A percentile compares a stretch with the other conserved stretches of the same genome.
Evolutionary conservation across 2,888 invertebrate species (phyloP).

Genomic region (Drosophila mayaguana): DNA sequence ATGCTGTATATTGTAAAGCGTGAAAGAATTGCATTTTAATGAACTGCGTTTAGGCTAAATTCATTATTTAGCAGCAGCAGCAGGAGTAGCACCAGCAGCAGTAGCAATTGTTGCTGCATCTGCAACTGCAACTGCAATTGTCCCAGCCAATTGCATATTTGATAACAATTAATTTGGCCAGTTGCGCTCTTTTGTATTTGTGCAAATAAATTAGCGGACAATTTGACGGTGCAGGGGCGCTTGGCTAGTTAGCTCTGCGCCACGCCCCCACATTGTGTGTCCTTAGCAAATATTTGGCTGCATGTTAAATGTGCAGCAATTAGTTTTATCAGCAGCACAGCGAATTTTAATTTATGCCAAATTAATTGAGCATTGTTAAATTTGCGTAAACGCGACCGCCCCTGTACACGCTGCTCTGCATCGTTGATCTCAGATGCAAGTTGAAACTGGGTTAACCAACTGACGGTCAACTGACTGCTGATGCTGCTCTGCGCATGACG

Average conservation of each 20-base stretch:
- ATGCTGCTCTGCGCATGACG: neutral
- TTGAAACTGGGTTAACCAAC: slow-evolving; percentile 29
- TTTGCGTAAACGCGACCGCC: slow-evolving; percentile 1
- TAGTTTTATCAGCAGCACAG: slow-evolving; percentile 44
- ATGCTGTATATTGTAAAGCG: slow-evolving; percentile 20
- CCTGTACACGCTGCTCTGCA: neutral
- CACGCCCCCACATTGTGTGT: slow-evolving; percentile 21
- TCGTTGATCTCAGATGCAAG: slow-evolving; percentile 16
- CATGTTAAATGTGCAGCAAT: slow-evolving; percentile 70
- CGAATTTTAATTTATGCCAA: slow-evolving; percentile 73
- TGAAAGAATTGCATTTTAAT: slow-evolving; percentile 40
- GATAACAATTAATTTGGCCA: slow-evolving; percentile 75
- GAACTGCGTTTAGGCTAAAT: slow-evolving; percentile 36
- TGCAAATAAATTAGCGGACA: slow-evolving; percentile 70
- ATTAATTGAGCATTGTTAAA: slow-evolving; percentile 75
- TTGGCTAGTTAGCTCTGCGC: neutral
- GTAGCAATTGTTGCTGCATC: slow-evolving; percentile 6
- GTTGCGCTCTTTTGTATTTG: slow-evolving; percentile 62
- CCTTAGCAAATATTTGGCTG: slow-evolving; percentile 65
- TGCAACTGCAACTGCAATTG: slow-evolving; percentile 17
- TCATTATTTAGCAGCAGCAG: slow-evolving; percentile 37
- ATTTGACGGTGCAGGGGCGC: slow-evolving; percentile 2
- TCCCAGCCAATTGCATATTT: slow-evolving; percentile 67
- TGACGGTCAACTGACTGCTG: slow-evolving; percentile 2
- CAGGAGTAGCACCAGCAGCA: slow-evolving; percentile 1